Percentiles rank a stretch among this genome's conserved stretches.
Evolutionary conservation across 2,797 vertebrate genomes (phyloP).

Genomic region (Poecilia gillii): DNA sequence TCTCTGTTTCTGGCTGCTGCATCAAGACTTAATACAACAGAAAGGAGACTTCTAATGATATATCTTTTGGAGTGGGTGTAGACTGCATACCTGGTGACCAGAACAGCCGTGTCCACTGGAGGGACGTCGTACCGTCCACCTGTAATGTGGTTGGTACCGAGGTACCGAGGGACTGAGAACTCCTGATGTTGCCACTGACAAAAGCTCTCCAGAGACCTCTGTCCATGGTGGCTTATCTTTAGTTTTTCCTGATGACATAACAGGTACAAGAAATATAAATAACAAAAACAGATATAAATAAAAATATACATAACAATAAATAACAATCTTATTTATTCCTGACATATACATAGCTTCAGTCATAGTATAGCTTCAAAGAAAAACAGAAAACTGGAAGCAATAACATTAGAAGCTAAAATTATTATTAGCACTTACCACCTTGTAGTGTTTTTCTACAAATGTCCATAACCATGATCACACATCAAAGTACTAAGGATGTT

Average conservation of each 20-base stretch:
- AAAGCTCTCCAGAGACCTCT: constrained; percentile 94
- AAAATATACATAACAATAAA: too few relatives aligned
- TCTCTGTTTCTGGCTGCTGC: background rate
- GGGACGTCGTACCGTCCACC: constrained; percentile 88
- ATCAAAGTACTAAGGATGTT: background rate
- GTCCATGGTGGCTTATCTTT: constrained; percentile 93
- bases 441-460: background rate
- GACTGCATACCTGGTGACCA: constrained; percentile 91
- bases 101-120: constrained; percentile 91
- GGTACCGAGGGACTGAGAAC: constrained; percentile 87
- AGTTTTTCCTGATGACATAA: constrained; percentile 82
- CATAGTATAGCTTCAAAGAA: background rate
- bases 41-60: background rate
- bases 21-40: background rate
- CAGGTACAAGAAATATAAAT: constrained; percentile 4
- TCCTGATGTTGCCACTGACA: constrained; percentile 97
- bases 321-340: too few relatives aligned
- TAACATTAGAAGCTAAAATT: background rate
- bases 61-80: background rate
- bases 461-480: background rate
- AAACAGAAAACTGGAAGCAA: background rate
- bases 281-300: too few relatives aligned
- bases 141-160: constrained; percentile 92
- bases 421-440: background rate
- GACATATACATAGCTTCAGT: too few relatives aligned